Base-by-base conservation (phyloP, 2,113 vertebrate species). In the Chitala chitala region DNA sequence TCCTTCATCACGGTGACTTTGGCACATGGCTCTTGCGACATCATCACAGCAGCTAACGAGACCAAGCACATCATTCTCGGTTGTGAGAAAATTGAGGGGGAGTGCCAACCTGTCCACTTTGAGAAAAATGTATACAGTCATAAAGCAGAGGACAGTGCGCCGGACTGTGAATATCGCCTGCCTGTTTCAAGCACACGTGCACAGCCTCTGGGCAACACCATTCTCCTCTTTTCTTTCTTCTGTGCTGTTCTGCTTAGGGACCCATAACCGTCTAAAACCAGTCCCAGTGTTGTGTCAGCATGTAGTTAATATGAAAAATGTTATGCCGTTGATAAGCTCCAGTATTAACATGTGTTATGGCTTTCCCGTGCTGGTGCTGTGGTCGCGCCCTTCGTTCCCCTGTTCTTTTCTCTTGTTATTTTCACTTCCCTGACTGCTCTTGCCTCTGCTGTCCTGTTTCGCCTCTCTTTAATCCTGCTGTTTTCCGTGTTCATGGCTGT, bases 21-120 rank as follows among this genome's bases (percentile, higher is more conserved):
- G 17, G 0, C n/a, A n/a, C 24, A 3, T 1, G 84, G 75, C 0
- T 84, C 83, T 6, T 91, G 90, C 1, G 84, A 81, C 0, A 87
- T 91, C 76, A 78, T 0, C 48, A 87, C 53, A n/a, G 10, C 90
- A 1, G 38, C 0, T 0, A 0, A 40, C 1, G 89, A 91, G 56
- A 83, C 10, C 36, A 91, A 89, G 72, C 83, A 91, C 71, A 83
- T 91, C 78, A 90, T 91, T 71, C 84, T 91, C 72, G 89, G 85
- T 46, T 91, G 90, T 54, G 87, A 90, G 1, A 44, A 69, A 10
- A 69, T 91, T 61, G 69, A 58, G 1, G 81, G 89, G 7, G 63
- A 69, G 26, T 91, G 90, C 40, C 40, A 88, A n/a, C 89, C 89
- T 0, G 86, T 91, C 53, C 90, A 91, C 36, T 91, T 90, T 22